Evolutionary conservation across 2,888 invertebrate species (phyloP).

Genomic region (Sisyra nigra): DNA sequence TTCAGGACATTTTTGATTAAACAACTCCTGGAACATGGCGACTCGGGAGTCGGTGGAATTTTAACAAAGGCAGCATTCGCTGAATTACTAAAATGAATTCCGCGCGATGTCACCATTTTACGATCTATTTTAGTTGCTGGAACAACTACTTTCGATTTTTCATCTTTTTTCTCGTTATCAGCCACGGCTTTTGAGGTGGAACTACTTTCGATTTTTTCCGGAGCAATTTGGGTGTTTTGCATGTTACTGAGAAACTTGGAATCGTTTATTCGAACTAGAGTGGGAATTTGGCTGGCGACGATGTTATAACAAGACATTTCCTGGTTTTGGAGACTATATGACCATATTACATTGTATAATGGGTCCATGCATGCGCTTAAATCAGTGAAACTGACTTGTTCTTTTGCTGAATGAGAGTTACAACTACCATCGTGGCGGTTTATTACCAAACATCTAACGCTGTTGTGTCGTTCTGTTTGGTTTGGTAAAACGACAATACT

Average conservation of each 20-base stretch:
- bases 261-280: slow-evolving; percentile 4
- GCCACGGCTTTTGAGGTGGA: slow-evolving; percentile 13
- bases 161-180: slow-evolving; percentile 13
- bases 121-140: not conserved
- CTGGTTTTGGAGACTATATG: slow-evolving; percentile 53
- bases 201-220: slow-evolving; percentile 3
- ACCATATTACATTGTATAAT: slow-evolving; percentile 86
- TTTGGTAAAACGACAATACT: slow-evolving; percentile 70
- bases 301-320: slow-evolving; percentile 69
- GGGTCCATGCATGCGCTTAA: slow-evolving; percentile 78
- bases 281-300: slow-evolving; percentile 53
- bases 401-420: slow-evolving; percentile 61
- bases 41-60: slow-evolving; percentile 25
- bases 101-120: not conserved
- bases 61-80: slow-evolving; percentile 3
- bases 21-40: slow-evolving; percentile 25
- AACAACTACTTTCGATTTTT: not conserved
- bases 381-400: slow-evolving; percentile 72
- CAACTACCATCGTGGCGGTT: slow-evolving; percentile 81
- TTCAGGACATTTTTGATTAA: slow-evolving; percentile 13
- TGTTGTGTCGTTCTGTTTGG: slow-evolving; percentile 52
- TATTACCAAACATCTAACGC: slow-evolving; percentile 76
- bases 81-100: slow-evolving; percentile 5
- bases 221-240: slow-evolving; percentile 2
- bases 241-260: slow-evolving; percentile 4